Evolutionary conservation across 2,888 invertebrate species (phyloP), one percentile per base, ranked within the genome.

Genomic region (Epicampocera succincta): DNA sequence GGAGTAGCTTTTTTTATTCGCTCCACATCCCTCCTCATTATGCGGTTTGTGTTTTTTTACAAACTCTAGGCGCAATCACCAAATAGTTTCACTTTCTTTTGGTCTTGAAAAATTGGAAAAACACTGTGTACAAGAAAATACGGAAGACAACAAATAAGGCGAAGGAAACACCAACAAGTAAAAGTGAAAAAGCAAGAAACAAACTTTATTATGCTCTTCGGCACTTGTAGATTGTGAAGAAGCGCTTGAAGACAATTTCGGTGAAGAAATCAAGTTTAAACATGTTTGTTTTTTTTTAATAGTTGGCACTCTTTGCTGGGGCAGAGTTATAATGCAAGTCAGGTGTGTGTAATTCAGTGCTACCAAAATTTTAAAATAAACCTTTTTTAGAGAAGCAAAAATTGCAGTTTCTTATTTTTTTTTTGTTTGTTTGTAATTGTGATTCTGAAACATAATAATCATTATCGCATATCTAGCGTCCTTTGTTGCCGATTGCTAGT

Each of bases 61-160:
- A 33, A 63, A 48, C 61, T 50, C 44, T 52, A 63, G n/a, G 52
- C 74, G 80, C 74, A 73, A 77, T 80, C 72, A 58, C 42, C 60
- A 12, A 76, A 66, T 46, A 82, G 54, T 82, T 82, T 82, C 81
- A 77, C 81, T 82, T 82, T 82, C 81, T 74, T 82, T 82, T 82
- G 81, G 74, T 78, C 81, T 82, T 82, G 81, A 78, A 82, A 78
- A 38, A 69, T 21, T 74, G 50, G 48, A 66, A 3, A 44, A 42
- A 73, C 15, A 44, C 13, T 42, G 15, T n/a, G 38, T 3, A 42
- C 17, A 40, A 48, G n/a, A 17, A 56, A 44, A 50, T 42, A 58
- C 66, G 8, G 15, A 19, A 52, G 50, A 29, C 52, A 56, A 21
- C 60, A 60, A 60, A 25, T 48, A 46, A 38, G 38, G 58, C 21